Evolutionary conservation across 2,888 invertebrate species (phyloP).

Genomic region (Isotomurus palustris): DNA sequence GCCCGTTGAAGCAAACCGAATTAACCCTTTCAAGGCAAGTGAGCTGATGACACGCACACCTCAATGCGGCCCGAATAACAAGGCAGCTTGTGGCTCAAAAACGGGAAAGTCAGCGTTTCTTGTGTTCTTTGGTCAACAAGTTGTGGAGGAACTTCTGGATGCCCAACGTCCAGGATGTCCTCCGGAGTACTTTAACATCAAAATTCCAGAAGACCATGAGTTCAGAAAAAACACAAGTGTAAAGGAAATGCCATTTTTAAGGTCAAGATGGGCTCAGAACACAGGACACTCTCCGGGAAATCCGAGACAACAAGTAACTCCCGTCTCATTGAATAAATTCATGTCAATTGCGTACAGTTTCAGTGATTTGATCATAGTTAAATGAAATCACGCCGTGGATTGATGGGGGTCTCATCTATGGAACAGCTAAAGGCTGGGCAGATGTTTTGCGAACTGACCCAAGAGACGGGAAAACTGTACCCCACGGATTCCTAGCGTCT

Average conservation of each 20-base stretch:
- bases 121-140: constrained; percentile 61
- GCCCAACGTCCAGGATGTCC: constrained; percentile 60
- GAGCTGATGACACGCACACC: constrained; percentile 52
- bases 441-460: constrained; percentile 55
- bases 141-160: constrained; percentile 61
- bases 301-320: constrained; percentile 57
- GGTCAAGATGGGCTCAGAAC: constrained; percentile 56
- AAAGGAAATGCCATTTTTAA: constrained; percentile 54
- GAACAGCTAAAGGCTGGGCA: constrained; percentile 56
- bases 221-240: constrained; percentile 45
- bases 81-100: constrained; percentile 49
- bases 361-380: constrained; percentile 49
- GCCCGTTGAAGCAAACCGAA: constrained; percentile 54
- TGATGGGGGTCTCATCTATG: constrained; percentile 61
- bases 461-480: constrained; percentile 54
- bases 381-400: constrained; percentile 61
- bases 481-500: constrained; percentile 53
- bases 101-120: constrained; percentile 57
- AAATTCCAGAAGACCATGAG: constrained; percentile 53
- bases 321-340: background rate
- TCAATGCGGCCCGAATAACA: constrained; percentile 11
- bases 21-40: constrained; percentile 57
- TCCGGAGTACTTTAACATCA: constrained; percentile 59
- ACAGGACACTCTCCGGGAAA: constrained; percentile 59
- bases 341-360: background rate